phyloP scores from a whole-genome alignment of 1,140 invertebrate genomes.

The Trichonephila clavata region DNA sequence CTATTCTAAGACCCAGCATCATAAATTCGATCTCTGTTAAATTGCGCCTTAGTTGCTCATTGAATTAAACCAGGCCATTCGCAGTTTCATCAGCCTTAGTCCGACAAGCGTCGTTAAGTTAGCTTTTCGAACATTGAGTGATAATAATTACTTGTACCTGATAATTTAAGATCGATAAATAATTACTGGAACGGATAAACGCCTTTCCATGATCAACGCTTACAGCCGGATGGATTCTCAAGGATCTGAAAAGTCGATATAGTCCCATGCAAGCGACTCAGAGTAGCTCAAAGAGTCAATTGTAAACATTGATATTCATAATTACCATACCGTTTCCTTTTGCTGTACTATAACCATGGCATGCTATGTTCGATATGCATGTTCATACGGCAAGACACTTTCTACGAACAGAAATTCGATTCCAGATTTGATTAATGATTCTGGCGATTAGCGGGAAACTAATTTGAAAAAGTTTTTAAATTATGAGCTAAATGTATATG shows the following conservation, averaged over 20 bases:
- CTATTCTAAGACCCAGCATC: constrained; percentile 48
- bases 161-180: constrained; percentile 68
- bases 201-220: constrained; percentile 27
- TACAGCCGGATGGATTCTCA: constrained; percentile 38
- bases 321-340: constrained; percentile 26
- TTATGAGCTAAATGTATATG: no score
- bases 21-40: constrained; percentile 55
- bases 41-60: constrained; percentile 56
- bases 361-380: background rate
- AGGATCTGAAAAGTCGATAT: constrained; percentile 44
- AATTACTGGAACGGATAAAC: constrained; percentile 53
- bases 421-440: background rate
- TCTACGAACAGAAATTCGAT: no score
- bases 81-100: constrained; percentile 17
- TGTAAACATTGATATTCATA: constrained; percentile 31
- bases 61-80: constrained; percentile 40
- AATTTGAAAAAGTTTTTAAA: background rate
- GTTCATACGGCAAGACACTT: background rate
- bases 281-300: constrained; percentile 36
- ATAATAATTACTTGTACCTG: constrained; percentile 63
- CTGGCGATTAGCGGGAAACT: background rate
- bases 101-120: constrained; percentile 19
- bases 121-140: constrained; percentile 60
- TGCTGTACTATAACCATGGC: background rate
- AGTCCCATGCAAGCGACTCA: background rate